Evolutionary conservation across 2,113 vertebrate species (phyloP), one percentile per base, ranked within the genome.

Genomic region (Piliocolobus tephrosceles): DNA sequence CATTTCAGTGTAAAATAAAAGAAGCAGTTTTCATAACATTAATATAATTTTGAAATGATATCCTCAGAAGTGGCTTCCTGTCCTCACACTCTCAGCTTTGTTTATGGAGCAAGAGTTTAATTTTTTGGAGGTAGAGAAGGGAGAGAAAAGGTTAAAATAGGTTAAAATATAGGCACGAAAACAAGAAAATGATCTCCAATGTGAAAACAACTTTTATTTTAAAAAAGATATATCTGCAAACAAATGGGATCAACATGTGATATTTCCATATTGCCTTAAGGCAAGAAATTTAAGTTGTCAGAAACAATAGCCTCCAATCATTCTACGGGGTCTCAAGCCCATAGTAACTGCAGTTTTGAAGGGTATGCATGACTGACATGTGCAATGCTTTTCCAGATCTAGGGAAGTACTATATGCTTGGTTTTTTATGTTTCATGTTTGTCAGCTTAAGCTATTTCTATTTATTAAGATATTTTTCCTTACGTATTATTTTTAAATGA

Each of bases 21-120:
- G 40, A 55, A 88, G 88, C 27, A n/a, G 30, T 81, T 80, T 68
- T 84, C 30, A 58, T 85, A 43, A 82, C 55, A 86, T 78, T 91
- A 84, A 82, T 73, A 91, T 90, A 85, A 66, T 97, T 96, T 94
- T 92, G 91, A 89, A 52, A 93, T 52, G 43, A n/a, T 90, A 96
- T 57, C 90, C 20, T 43, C 52, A 96, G 45, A 85, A 61, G 43
- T 47, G 43, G 18, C 47, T 97, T 94, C 32, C 10, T 73, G 40
- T 86, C 25, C 70, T 47, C 8, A 80, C 11, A 82, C 30, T 55
- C 18, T 79, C 16, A 72, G 64, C 38, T 73, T 81, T 57, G 68
- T 90, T 70, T 72, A 40, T 40, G 12, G 38, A 64, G 68, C 38
- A 72, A 38, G 57, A 81, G 57, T 47, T 83, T 55, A 13, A 20